Conservation (phyloP, 2,113 vertebrate species). For the Chauna torquata region DNA sequence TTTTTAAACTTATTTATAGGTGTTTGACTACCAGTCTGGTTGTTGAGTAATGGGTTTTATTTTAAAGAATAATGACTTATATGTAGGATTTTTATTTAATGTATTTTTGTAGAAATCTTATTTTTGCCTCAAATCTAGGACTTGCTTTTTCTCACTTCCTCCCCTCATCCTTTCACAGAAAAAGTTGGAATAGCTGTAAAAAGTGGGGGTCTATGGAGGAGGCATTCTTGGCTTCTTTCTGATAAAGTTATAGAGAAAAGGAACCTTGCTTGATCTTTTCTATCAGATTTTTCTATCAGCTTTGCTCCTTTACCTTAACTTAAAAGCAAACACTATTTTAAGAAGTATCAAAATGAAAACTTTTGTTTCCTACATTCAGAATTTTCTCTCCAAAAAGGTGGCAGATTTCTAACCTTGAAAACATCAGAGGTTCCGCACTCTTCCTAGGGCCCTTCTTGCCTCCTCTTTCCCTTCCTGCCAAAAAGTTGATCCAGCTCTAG, state of each 20-base stretch:
- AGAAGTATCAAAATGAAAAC: background rate
- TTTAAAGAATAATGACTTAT: background rate
- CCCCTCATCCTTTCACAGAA: background rate
- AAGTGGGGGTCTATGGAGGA: conserved; percentile 5
- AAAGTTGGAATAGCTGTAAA: conserved; percentile 1
- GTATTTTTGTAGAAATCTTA: background rate
- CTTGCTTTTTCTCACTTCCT: conserved; percentile 47
- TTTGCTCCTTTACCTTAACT: background rate
- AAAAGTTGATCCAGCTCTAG: background rate
- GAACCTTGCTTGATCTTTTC: conserved; percentile 55
- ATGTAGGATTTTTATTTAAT: conserved; percentile 21
- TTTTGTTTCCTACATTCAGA: background rate
- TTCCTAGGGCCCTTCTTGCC: background rate
- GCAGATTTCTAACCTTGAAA: background rate
- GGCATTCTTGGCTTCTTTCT: conserved; percentile 21
- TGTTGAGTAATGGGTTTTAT: background rate
- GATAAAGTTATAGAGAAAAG: conserved; percentile 13
- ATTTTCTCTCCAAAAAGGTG: background rate
- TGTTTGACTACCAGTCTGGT: no score
- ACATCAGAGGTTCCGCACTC: background rate
- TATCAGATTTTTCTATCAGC: background rate
- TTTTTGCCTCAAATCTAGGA: conserved; percentile 47
- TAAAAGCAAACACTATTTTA: background rate
- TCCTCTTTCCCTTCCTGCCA: background rate
- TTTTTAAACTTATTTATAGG: no score